phyloP scores from a whole-genome alignment of 1,140 invertebrate species.

The Diachasma alloeum region DNA sequence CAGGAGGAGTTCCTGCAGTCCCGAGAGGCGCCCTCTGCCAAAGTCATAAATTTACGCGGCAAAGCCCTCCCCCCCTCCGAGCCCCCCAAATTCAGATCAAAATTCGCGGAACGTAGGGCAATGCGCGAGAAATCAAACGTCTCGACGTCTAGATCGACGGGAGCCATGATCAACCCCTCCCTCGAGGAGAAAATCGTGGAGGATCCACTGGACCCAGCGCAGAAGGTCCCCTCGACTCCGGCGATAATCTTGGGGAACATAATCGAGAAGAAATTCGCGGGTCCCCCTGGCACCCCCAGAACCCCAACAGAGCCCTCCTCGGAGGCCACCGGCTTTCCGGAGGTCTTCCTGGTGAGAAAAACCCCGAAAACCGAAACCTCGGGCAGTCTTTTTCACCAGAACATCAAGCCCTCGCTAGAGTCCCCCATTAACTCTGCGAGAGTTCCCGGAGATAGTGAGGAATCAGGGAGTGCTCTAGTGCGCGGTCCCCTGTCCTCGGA shows the following conservation, averaged over 20 bases:
- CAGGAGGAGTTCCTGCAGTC: constrained; percentile 72
- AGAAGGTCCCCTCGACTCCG: constrained; percentile 60
- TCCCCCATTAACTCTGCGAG: neutral
- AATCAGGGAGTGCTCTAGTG: constrained; percentile 19
- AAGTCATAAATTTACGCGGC: constrained; percentile 63
- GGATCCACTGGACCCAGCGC: constrained; percentile 52
- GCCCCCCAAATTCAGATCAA: constrained; percentile 41
- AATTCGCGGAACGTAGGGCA: constrained; percentile 42
- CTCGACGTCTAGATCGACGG: constrained; percentile 39
- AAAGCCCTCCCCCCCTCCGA: neutral
- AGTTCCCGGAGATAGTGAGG: neutral
- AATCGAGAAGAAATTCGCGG: constrained; percentile 66
- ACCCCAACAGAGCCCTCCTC: constrained; percentile 39
- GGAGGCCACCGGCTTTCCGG: neutral
- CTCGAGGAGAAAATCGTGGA: constrained; percentile 7
- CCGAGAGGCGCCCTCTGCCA: constrained; percentile 67
- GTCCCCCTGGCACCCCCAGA: constrained; percentile 32
- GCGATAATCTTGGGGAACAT: constrained; percentile 69
- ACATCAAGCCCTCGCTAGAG: neutral
- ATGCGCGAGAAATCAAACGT: constrained; percentile 29
- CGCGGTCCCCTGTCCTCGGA: constrained; percentile 46
- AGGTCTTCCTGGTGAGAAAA: neutral
- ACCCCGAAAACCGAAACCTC: neutral
- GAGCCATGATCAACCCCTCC: constrained; percentile 36
- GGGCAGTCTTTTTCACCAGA: constrained; percentile 13